A percentile compares a stretch with the other conserved stretches of the same genome.
phyloP scores from a whole-genome alignment of 23 tunicate genomes.

The Trididemnum clinides region DNA sequence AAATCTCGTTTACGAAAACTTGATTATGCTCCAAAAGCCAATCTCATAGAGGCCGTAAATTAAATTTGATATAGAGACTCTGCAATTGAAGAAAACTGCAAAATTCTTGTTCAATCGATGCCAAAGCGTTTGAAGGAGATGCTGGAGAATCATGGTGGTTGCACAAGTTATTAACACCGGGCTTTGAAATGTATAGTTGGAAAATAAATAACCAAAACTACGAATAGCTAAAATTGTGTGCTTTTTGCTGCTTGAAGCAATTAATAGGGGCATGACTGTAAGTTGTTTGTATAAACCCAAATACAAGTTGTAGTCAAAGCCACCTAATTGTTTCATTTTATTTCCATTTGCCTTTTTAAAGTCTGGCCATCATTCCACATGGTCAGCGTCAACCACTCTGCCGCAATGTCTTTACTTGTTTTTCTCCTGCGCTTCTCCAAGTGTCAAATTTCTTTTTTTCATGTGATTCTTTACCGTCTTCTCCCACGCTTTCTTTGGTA shows the following conservation, averaged over 20 bases:
- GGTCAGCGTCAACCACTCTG: too few species aligned
- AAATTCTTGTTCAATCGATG: conserved; percentile 25
- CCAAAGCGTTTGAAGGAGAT: conserved; percentile 24
- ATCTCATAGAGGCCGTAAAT: conserved; percentile 25
- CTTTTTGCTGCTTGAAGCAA: conserved; percentile 17
- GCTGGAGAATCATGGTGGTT: conserved; percentile 1
- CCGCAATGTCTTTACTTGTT: too few species aligned
- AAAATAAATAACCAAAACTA: conserved; percentile 5
- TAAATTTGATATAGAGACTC: conserved; percentile 16
- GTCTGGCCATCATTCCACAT: too few species aligned
- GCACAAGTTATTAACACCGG: not conserved
- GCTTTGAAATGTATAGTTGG: not conserved
- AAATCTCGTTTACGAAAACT: conserved; percentile 36
- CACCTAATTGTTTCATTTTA: too few species aligned
- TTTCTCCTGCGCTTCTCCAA: too few species aligned
- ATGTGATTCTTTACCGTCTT: too few species aligned
- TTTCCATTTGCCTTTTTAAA: too few species aligned
- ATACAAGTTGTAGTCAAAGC: too few species aligned
- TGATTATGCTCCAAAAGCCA: conserved; percentile 5
- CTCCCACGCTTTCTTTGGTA: too few species aligned
- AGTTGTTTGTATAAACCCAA: too few species aligned
- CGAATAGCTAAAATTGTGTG: conserved; percentile 17
- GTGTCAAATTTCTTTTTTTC: too few species aligned
- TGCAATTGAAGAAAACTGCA: conserved; percentile 23
- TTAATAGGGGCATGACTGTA: conserved; percentile 18